Base-by-base conservation (phyloP, 2,797 vertebrate species). In the Melanotaenia boesemani region DNA sequence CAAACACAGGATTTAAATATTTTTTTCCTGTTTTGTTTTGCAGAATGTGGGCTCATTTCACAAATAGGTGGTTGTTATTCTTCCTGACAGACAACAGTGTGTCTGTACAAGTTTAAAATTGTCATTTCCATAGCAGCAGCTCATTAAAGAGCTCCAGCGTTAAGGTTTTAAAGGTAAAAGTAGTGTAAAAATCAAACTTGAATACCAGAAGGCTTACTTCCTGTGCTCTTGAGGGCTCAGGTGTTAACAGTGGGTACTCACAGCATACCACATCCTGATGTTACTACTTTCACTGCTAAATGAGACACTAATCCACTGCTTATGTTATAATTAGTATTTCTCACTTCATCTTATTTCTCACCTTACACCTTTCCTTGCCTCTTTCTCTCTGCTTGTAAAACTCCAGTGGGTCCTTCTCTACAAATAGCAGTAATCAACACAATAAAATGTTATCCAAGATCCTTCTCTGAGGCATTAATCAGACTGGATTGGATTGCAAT, bases 371-470 rank as follows among this genome's bases (percentile, higher is more conserved):
- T 54, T 77, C 58, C 32, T 81, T 77, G 84, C 80, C 70, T 79
- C 39, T 76, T 54, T 13, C 36, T 77, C 74, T 71, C 72, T 76
- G 65, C 39, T 62, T 41, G 11, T 59, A 72, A 70, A 74, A 22
- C 76, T 85, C 86, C 36, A 3, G 28, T 82, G 82, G 63, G 85
- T 80, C 65, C 74, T 75, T 83, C 75, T 74, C 69, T 61, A 83
- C 77, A 85, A 86, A 88, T 81, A 90, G 79, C 87, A 87, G 86
- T 92, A 92, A 92, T 94, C 92, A 92, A 85, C 89, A 79, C 87
- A 82, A 74, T 57, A 60, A 61, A 86, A 84, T 84, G 70, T 82
- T 83, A 76, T 77, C 50, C 30, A 24, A 85, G 82, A 81, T 76
- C 86, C 86, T 71, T 88, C 86, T 89, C 75, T 46, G 65, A 77